A percentile compares a stretch with the other conserved stretches of the same genome.
Conservation (phyloP, 2,797 vertebrate species). For the Bothrops alternatus region DNA sequence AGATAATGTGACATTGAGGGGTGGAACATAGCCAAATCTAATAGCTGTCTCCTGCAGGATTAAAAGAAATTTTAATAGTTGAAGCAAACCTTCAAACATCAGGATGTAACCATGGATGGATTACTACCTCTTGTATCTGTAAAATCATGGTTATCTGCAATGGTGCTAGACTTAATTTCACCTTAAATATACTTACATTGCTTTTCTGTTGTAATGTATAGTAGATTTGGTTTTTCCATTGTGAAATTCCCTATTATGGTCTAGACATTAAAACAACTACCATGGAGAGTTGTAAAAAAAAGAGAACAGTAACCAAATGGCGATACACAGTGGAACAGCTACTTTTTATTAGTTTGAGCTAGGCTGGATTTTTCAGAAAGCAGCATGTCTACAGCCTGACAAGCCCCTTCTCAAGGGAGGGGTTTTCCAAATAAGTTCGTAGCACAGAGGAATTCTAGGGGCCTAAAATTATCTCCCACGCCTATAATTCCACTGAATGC, state of each 20-base stretch:
- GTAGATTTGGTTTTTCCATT: too few relatives aligned
- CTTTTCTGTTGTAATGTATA: background rate
- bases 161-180: slow-evolving; percentile 7
- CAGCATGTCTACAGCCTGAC: too few relatives aligned
- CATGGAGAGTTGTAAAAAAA: background rate
- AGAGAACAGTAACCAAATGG: background rate
- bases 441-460: background rate
- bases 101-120: background rate
- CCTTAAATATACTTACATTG: background rate
- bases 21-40: background rate
- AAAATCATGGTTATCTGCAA: background rate
- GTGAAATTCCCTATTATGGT: background rate
- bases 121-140: slow-evolving; percentile 16
- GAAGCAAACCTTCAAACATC: background rate
- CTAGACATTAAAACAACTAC: background rate
- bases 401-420: background rate
- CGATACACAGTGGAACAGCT: background rate
- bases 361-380: background rate
- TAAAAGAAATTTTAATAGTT: background rate
- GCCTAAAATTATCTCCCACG: background rate
- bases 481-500: background rate
- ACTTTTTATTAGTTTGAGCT: background rate
- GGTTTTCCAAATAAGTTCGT: background rate
- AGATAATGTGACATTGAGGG: background rate
- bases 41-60: accelerated